phyloP scores from a whole-genome alignment of 2,888 invertebrate genomes.

The Lasioglossum vierecki region DNA sequence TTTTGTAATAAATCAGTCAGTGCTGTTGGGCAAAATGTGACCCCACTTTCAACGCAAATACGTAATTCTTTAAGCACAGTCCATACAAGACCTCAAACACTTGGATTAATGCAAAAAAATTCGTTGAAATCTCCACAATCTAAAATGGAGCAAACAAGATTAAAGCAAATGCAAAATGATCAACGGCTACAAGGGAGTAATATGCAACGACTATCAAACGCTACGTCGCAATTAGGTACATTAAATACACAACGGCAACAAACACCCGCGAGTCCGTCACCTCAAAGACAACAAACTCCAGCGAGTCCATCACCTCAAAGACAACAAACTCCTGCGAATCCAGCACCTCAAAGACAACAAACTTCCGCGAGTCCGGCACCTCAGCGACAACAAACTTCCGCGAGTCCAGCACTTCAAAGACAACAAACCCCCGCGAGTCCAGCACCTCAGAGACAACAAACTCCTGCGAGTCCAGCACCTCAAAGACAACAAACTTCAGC shows the following conservation, averaged over 20 bases:
- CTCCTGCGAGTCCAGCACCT: no score
- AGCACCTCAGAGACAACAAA: slow-evolving; percentile 75
- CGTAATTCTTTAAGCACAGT: slow-evolving; percentile 56
- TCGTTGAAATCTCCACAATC: slow-evolving; percentile 54
- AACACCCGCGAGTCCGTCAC: slow-evolving; percentile 64
- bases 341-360: slow-evolving; percentile 80
- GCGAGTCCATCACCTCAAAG: slow-evolving; percentile 4
- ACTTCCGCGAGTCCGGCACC: slow-evolving; percentile 59
- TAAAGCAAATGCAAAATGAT: slow-evolving; percentile 68
- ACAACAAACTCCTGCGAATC: slow-evolving; percentile 55
- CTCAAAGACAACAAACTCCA: slow-evolving; percentile 81
- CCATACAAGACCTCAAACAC: slow-evolving; percentile 53
- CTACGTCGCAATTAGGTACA: slow-evolving; percentile 33
- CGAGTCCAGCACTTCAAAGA: background rate
- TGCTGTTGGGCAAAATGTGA: slow-evolving; percentile 63
- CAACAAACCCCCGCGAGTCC: slow-evolving; percentile 57
- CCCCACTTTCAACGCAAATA: slow-evolving; percentile 63
- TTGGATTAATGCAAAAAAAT: slow-evolving; percentile 61
- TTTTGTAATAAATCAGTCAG: slow-evolving; percentile 63
- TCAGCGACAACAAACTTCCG: no score
- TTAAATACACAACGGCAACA: slow-evolving; percentile 51
- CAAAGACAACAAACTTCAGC: slow-evolving; percentile 75
- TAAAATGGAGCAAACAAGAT: slow-evolving; percentile 76
- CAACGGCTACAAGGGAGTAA: slow-evolving; percentile 50
- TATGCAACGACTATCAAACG: slow-evolving; percentile 49